phyloP scores from a whole-genome alignment of 2,888 invertebrate species.

The Cryptocephalus moraei region DNA sequence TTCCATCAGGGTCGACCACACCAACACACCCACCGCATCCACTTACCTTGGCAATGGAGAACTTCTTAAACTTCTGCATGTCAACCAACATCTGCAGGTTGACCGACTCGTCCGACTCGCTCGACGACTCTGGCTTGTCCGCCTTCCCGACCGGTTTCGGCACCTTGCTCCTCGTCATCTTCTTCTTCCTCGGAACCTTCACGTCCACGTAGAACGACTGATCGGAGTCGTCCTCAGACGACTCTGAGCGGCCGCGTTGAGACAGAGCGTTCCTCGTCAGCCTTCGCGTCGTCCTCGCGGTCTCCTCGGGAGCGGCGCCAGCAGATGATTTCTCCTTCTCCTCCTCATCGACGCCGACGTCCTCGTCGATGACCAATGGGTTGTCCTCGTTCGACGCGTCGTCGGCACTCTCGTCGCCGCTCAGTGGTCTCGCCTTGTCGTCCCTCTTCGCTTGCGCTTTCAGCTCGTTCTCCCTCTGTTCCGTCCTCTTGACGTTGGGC shows the following conservation, averaged over 20 bases:
- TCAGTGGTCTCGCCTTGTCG: conserved; percentile 2
- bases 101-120: conserved; percentile 22
- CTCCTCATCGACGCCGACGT: conserved; percentile 12
- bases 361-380: conserved; percentile 6
- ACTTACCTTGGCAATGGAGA: conserved; percentile 16
- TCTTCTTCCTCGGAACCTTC: conserved; percentile 22
- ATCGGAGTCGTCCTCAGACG: conserved; percentile 18
- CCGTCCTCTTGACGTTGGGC: conserved; percentile 51
- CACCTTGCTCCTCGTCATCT: conserved; percentile 20
- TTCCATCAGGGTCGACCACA: too few species aligned
- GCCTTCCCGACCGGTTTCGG: conserved; percentile 3
- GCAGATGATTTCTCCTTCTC: conserved; percentile 10
- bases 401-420: too few species aligned
- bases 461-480: conserved; percentile 49
- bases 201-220: conserved; percentile 23
- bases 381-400: conserved; percentile 6
- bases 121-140: conserved; percentile 7
- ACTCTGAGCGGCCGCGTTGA: conserved; percentile 2
- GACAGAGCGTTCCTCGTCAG: conserved; percentile 16
- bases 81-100: conserved; percentile 18
- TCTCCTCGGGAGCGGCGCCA: neutral
- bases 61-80: conserved; percentile 21
- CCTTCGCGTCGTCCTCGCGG: conserved; percentile 10
- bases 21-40: too few species aligned
- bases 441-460: conserved; percentile 38